Percentiles rank a stretch among this genome's conserved stretches.
phyloP scores from a whole-genome alignment of 1,140 invertebrate species.

The Habropoda laboriosa region DNA sequence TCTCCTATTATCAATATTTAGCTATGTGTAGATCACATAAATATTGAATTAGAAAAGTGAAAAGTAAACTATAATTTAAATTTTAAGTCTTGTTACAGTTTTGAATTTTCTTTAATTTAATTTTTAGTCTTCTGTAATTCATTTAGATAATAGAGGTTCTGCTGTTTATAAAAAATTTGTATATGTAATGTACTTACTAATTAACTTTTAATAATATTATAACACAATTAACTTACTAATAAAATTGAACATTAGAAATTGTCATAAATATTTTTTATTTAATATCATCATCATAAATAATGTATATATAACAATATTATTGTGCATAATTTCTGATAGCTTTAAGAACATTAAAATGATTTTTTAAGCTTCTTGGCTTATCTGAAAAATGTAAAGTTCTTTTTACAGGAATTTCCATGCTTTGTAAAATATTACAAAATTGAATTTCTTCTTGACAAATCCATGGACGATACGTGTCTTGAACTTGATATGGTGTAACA shows the following conservation, averaged over 20 bases:
- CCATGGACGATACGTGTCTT: slow-evolving; percentile 89
- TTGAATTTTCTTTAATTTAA: background rate
- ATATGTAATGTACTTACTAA: slow-evolving; percentile 26
- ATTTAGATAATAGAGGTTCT: background rate
- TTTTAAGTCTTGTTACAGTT: background rate
- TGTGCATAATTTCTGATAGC: slow-evolving; percentile 76
- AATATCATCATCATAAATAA: background rate
- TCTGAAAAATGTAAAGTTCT: slow-evolving; percentile 86
- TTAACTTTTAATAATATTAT: slow-evolving; percentile 16
- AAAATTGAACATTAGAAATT: background rate
- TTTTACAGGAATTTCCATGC: slow-evolving; percentile 84
- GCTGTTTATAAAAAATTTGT: background rate
- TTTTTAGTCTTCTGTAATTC: background rate
- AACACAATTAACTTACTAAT: background rate
- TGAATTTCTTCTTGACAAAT: slow-evolving; percentile 90
- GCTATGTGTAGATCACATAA: background rate
- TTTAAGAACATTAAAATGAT: slow-evolving; percentile 87
- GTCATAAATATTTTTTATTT: background rate
- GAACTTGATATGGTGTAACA: slow-evolving; percentile 92
- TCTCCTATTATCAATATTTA: background rate
- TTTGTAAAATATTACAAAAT: slow-evolving; percentile 87
- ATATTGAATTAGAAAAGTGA: background rate
- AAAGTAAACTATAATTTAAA: background rate
- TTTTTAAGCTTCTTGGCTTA: slow-evolving; percentile 84
- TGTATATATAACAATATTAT: slow-evolving; percentile 6